Evolutionary conservation across 2,113 vertebrate genomes (phyloP), one percentile per base, ranked within the genome.

Genomic region (Oryzias javanicus): DNA sequence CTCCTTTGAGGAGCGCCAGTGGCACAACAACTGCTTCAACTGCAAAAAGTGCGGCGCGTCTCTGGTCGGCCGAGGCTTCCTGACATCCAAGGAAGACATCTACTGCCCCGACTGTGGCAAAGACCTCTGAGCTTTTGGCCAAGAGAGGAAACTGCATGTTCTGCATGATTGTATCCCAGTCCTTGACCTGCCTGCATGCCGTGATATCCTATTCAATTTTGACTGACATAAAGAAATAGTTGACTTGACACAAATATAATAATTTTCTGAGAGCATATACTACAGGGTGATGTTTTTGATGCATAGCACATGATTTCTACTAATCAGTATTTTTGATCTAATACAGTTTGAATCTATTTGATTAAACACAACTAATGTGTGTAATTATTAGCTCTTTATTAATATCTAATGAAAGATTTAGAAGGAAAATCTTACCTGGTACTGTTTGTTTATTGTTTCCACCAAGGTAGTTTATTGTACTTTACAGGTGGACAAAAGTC

Each of bases 1-100:
- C 89, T 97, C 95, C 5, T 99, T 98, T 2, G 95, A 98, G 79
- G 95, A 98, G 63, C 94, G 96, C 22, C 96, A 99, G 78, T 99
- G 97, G 97, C 97, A 98, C 72, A 97, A 94, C 0, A 93, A 96
- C 80, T 99, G 97, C 80, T 99, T 99, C 82, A 98, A 95, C 89
- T 99, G 97, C 77, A 97, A 94, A 86, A 94, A 90, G 81, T 99
- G 97, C 81, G 91, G 92, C 3, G 85, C 94, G 48, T 98, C 96
- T 0, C 81, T 99, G 82, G 95, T 98, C 40, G 97, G 97, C 4
- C 93, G 95, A 0, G 97, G 97, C 46, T 98, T 99, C 87, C 94
- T 98, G 79, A 97, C 95, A 0, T 93, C 94, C 78, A 89, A 94
- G 61, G 95, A 96, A 1, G 95, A 98, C 83, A 94, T 99, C 86